Base-by-base conservation (phyloP, 2,113 vertebrate species). In the Triplophysa rosa region DNA sequence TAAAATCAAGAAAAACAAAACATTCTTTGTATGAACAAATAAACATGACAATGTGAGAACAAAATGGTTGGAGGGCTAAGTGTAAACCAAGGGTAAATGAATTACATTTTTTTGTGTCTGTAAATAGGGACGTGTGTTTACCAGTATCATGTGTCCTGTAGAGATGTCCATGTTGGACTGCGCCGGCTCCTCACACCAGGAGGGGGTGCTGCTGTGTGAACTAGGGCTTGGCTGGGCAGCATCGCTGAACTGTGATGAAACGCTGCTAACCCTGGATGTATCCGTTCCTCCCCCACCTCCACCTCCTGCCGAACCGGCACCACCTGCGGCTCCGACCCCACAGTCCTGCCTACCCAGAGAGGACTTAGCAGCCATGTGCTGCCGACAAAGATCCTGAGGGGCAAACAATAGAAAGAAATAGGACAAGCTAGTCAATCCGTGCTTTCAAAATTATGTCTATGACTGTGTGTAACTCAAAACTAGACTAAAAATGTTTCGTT, bases 121-220 rank as follows among this genome's bases (percentile, higher is more conserved):
- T 59, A 58, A 59, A 59, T 59, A 59, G 47, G 67, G 24, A 16
- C 8, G 40, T 19, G n/a, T 56, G 64, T 89, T 88, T 84, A 98
- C 97, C 95, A 99, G 94, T 81, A 99, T 99, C 98, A 99, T 99
- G 93, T 99, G 98, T 45, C 98, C 98, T 0, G 98, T 99, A 80
- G 97, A 98, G 90, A 99, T 99, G 92, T 99, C 97, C 97, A 99
- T 98, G 92, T 98, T 99, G 90, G 97, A 95, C 88, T 98, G 97
- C 0, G 95, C 97, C 0, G 98, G 98, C 84, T 99, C 98, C 91
- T 99, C 98, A 0, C 98, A 98, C 98, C 98, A 99, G 54, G 98
- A 99, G 0, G 96, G 96, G 0, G 97, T 98, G 93, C 97, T 98
- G 95, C 97, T 97, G 90, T 98, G 95, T 42, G 98, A 98, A 80